phyloP scores from a whole-genome alignment of 2,888 invertebrate genomes.

The Nephrotoma appendiculata region DNA sequence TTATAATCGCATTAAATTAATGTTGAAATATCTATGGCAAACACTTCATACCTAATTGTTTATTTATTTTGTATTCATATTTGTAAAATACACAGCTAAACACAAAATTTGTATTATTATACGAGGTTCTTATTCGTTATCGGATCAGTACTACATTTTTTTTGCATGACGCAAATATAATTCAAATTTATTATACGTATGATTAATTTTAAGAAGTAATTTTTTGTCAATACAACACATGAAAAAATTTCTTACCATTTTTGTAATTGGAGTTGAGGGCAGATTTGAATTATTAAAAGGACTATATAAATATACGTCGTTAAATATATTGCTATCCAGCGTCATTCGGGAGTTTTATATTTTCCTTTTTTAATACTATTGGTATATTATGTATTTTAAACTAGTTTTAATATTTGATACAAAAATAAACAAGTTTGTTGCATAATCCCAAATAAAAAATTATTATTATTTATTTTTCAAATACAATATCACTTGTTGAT shows the following conservation, averaged over 20 bases:
- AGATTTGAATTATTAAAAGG: slow-evolving; percentile 17
- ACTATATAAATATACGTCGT: slow-evolving; percentile 14
- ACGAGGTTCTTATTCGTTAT: neutral
- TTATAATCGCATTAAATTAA: neutral
- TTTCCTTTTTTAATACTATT: neutral
- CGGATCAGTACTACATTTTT: neutral
- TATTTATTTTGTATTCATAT: neutral
- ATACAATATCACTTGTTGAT: neutral
- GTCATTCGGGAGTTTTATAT: slow-evolving; percentile 11
- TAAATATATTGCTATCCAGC: slow-evolving; percentile 15
- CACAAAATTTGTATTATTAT: neutral
- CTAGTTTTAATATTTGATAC: neutral
- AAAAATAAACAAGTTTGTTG: neutral
- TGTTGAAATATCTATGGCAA: neutral
- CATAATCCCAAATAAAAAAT: neutral
- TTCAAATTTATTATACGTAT: neutral
- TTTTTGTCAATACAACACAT: neutral
- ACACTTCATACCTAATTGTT: neutral
- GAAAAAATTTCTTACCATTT: slow-evolving; percentile 26
- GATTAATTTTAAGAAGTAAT: neutral
- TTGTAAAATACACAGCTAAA: neutral
- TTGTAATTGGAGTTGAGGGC: slow-evolving; percentile 30
- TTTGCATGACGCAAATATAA: slow-evolving; percentile 1
- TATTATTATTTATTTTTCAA: neutral
- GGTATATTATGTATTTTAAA: neutral